Base-by-base conservation (phyloP, 2,113 vertebrate species). In the Oreocharis arfaki region DNA sequence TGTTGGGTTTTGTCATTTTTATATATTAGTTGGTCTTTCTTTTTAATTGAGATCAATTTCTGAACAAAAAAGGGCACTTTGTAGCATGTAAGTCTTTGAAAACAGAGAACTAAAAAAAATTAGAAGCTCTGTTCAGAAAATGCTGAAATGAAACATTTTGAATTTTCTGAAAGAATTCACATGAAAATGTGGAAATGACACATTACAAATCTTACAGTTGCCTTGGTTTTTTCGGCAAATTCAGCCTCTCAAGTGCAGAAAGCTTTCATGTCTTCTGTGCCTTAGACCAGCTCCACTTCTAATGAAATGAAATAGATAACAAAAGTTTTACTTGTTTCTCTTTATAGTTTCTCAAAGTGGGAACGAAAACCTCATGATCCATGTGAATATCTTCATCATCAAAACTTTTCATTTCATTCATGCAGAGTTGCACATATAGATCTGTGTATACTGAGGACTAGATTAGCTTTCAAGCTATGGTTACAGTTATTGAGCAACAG, bases 21-120 rank as follows among this genome's bases (percentile, higher is more conserved):
- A 87, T 94, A 27, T 91, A 91, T 89, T 96, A 79, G 47, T 42
- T 89, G 87, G 30, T 39, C 96, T 94, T 95, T 84, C 69, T 81
- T 93, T 96, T 78, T 93, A 93, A 91, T 84, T 87, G 53, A 74
- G 93, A 92, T 87, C 83, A 77, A 84, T 81, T 92, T 89, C 75
- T 81, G 78, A 92, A 95, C 94, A 96, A 95, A 96, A 94, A 95
- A 56, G 79, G 63, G 33, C 71, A 69, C 56, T 92, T 84, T 41
- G 60, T 89, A 86, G 27, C 39, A 47, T 93, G 89, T 81, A 70
- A 94, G 68, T 70, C 92, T 93, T 88, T 95, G 88, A 95, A 96
- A 95, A 74, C 71, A 84, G 73, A 90, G 52, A 18, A 90, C 44
- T 49, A 50, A 82, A 89, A 89, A 81, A 68, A 76, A 28, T 30